Base-by-base conservation (phyloP, 2,113 vertebrate genomes). In the Sinocyclocheilus maitianheensis region DNA sequence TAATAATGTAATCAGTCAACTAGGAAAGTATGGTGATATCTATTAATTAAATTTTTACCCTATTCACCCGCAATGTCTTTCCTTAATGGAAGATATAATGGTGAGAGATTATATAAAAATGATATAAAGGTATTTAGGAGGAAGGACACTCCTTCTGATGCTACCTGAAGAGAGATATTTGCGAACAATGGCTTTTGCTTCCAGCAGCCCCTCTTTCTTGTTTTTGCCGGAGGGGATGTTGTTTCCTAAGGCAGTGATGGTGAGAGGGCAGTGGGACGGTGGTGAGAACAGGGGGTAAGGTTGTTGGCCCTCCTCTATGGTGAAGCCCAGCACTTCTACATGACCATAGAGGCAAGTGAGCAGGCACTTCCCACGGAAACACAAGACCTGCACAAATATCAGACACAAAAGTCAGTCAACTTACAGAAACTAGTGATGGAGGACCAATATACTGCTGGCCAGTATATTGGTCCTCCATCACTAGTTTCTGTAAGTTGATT, bases 301-400 rank as follows among this genome's bases (percentile, higher is more conserved):
- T 87, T 96, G 95, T 89, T 99, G 97, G 22, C 95, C 97, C 60
- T 95, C 95, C 60, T 92, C 93, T 0, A 98, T 94, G 43, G 93
- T 95, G 88, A 97, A 97, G 0, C 97, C 97, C 87, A 96, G 90
- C 22, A 98, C 95, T 34, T 96, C 96, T n/a, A 98, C 95, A 0
- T 95, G 95, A 3, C 97, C 97, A 0, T 96, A 96, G 16, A 99
- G 92, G 90, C 97, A 98, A 0, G 95, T 96, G 91, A 99, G 65
- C 16, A 94, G 92, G 60, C 97, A 97, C 37, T 95, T 95, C 1
- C 97, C 97, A 0, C 94, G 93, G 58, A 98, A 98, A 77, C 95
- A 95, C 90, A 98, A 91, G 20, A 88, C 92, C 97, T 96, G 89
- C 30, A 78, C 55, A 48, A 26, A 55, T 88, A 13, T 58, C 53